Percentiles rank a stretch among this genome's conserved stretches.
Evolutionary conservation across 2,113 vertebrate genomes (phyloP).

Genomic region (Progne subis): DNA sequence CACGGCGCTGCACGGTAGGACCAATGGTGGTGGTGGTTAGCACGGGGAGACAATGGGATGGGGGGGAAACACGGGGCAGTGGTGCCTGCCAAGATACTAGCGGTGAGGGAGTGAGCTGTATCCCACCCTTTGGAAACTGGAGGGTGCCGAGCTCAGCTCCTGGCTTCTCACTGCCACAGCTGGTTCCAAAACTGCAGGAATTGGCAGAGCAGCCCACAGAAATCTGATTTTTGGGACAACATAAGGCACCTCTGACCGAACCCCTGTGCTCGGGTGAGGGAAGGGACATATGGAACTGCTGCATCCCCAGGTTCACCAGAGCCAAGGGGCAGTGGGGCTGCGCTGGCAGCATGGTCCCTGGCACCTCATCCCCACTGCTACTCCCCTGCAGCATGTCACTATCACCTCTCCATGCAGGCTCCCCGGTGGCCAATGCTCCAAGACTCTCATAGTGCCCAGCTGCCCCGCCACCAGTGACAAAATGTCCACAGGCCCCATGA

Average conservation of each 20-base stretch:
- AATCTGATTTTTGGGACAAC: background rate
- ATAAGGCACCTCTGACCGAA: background rate
- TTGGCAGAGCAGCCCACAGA: rapidly evolving
- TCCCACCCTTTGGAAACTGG: background rate
- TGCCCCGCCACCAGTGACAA: slow-evolving; percentile 78
- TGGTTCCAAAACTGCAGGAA: background rate
- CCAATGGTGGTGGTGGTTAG: background rate
- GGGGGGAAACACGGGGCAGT: background rate
- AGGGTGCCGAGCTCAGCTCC: rapidly evolving
- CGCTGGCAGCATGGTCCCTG: rapidly evolving
- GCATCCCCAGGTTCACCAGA: rapidly evolving
- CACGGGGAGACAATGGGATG: background rate
- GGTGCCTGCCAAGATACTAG: background rate
- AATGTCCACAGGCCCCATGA: slow-evolving; percentile 74
- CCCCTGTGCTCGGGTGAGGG: rapidly evolving
- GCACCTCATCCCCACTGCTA: background rate
- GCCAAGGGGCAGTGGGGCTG: rapidly evolving
- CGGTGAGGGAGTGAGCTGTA: rapidly evolving
- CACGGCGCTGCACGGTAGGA: background rate
- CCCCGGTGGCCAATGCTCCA: slow-evolving; percentile 53
- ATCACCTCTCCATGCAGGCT: slow-evolving; percentile 26
- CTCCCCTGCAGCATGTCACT: background rate
- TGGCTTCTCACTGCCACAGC: background rate
- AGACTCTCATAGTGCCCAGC: slow-evolving; percentile 74
- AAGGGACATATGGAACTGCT: background rate